Evolutionary conservation across 2,113 vertebrate species (phyloP).

Genomic region (Coptodon rendalli): DNA sequence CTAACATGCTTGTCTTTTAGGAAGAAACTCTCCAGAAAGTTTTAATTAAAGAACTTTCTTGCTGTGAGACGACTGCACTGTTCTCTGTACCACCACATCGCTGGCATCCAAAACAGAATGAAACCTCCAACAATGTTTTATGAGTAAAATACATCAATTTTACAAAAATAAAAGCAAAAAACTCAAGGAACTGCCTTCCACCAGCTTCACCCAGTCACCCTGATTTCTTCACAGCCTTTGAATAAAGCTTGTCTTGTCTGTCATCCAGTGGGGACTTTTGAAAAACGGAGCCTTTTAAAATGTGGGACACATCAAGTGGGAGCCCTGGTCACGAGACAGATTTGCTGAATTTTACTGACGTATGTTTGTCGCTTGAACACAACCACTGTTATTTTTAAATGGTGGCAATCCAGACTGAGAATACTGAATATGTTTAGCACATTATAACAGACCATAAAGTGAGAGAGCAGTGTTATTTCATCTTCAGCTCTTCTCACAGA

Average conservation of each 20-base stretch:
- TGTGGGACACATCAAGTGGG: neutral
- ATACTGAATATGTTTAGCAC: neutral
- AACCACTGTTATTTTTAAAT: neutral
- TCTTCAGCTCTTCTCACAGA: neutral
- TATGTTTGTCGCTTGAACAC: neutral
- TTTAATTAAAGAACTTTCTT: neutral
- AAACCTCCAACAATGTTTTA: neutral
- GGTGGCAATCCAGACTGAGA: neutral
- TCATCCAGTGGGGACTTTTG: neutral
- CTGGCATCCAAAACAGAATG: neutral
- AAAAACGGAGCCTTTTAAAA: neutral
- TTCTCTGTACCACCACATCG: neutral
- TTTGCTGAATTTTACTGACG: neutral
- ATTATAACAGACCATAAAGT: neutral
- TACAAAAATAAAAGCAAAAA: neutral
- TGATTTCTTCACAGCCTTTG: neutral
- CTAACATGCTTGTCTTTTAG: neutral
- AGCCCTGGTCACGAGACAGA: neutral
- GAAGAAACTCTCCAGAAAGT: neutral
- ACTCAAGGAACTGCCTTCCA: neutral
- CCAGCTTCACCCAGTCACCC: neutral
- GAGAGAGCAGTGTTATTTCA: neutral
- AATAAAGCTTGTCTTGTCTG: neutral
- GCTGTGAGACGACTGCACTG: neutral
- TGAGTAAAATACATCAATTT: neutral